These are phyloP conservation scores for Tapirus terrestris DNA, from an alignment of 2,113 vertebrate species.

Conservation along the genomic window DNA sequence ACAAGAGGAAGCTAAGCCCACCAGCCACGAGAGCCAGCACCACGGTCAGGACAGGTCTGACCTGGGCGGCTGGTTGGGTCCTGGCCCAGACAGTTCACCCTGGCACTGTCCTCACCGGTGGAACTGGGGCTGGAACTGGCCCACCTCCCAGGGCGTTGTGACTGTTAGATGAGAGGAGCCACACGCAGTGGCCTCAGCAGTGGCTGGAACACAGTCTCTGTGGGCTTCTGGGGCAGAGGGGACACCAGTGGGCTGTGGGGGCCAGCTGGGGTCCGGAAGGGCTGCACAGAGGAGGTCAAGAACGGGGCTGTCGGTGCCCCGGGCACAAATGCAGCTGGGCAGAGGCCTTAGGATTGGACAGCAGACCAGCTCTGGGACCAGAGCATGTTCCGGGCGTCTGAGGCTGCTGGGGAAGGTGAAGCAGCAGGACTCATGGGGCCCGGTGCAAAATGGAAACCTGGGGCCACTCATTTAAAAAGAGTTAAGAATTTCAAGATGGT, in stretches of 20 bases:
- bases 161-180: rapidly evolving
- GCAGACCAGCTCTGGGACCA: no score
- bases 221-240: not conserved
- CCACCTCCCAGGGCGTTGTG: not conserved
- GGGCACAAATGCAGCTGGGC: rapidly evolving
- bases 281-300: not conserved
- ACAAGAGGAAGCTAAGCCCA: not conserved
- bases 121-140: not conserved
- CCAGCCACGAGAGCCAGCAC: not conserved
- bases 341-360: rapidly evolving
- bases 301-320: rapidly evolving
- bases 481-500: not conserved
- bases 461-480: not conserved
- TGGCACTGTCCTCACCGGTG: rapidly evolving
- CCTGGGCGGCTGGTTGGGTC: not conserved
- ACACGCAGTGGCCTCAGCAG: rapidly evolving
- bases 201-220: rapidly evolving
- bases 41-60: not conserved
- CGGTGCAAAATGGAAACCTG: rapidly evolving
- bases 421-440: not conserved
- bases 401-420: rapidly evolving
- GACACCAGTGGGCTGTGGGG: rapidly evolving
- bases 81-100: not conserved
- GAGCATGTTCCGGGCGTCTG: rapidly evolving
- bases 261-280: not conserved